Evolutionary conservation across 2,113 vertebrate genomes (phyloP), one percentile per base, ranked within the genome.

Genomic region (Artemisiospiza belli): DNA sequence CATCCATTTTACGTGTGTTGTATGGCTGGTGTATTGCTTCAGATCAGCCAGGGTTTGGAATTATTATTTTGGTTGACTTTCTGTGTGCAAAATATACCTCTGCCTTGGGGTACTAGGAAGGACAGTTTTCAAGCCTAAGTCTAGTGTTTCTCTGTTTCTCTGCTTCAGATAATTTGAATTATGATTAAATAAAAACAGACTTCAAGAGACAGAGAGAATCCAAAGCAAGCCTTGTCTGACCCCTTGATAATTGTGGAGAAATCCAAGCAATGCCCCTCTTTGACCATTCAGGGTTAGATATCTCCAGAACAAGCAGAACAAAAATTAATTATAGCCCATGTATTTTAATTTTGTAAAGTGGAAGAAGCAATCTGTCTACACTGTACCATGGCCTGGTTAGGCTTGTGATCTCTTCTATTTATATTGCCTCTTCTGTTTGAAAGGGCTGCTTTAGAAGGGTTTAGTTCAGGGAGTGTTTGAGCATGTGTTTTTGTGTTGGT

Each of bases 311-410:
- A 80, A 55, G 52, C 75, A 77, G 63, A 80, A 69, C 24, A n/a
- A 9, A 18, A 59, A 64, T 90, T 28, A 67, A 49, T 92, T 93
- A 39, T 19, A 80, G 44, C 23, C 28, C 8, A 6, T 47, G 22
- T 16, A 87, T 90, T 94, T 94, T 80, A 70, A 69, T 87, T 92
- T 63, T 87, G 27, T 83, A 33, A 77, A 83, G 51, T 67, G 64
- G 47, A 77, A 75, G 39, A 70, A 47, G 14, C 47, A 69, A 58
- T 39, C 54, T 83, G 30, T 83, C 46, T 24, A 5, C 19, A 11
- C 24, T 49, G 54, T 39, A 54, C 54, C 1, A 1, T 39, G 25
- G 66, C n/a, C 68, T 72, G 73, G 33, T 83, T 82, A 64, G 63
- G 55, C 24, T 80, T 51, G 14, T 88, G 85, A 57, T 86, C 67